Base-by-base conservation (phyloP, 2,113 vertebrate species). In the Gymnarchus niloticus region DNA sequence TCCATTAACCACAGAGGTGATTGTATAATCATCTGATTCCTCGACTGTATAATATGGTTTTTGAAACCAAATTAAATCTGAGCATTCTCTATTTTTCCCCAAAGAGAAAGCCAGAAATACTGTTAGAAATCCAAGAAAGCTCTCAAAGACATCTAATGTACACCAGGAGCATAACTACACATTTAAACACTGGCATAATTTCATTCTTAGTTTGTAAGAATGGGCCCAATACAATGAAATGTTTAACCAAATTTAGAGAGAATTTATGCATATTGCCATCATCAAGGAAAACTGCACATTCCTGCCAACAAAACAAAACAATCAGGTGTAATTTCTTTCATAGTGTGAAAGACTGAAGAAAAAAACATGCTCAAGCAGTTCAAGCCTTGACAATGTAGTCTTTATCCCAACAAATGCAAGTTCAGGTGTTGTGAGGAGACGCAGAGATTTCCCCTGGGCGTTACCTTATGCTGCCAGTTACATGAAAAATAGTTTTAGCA, bases 81-180 rank as follows among this genome's bases (percentile, higher is more conserved):
- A 14, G 23, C 77, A 81, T 81, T 49, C 48, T 1, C 46, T 81
- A 9, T 84, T 19, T 83, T 84, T 23, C 3, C 83, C 41, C n/a
- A 65, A 46, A 81, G 46, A 48, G n/a, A 17, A 84, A 61, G 59
- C 83, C 25, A 46, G 54, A 84, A 69, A 37, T n/a, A 84, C 21
- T 51, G 14, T 19, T 57, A 73, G n/a, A 69, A 84, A 21, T 65
- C 8, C 23, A 73, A 52, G 25, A 25, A 73, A 52, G 28, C 44
- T 28, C 46, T 69, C 9, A 25, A 33, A 21, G 59, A 51, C 59
- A 51, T 84, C n/a, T 19, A 83, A 83, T 3, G 57, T 25, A 25
- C 81, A 56, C 21, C 21, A 59, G 56, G 82, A 54, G 21, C 17
- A 83, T 56, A 44, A 54, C 48, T 51, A 82, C 28, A 56, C 14